Evolutionary conservation across 1,140 invertebrate genomes (phyloP), one percentile per base, ranked within the genome.

Genomic region (Drosophila quadrilineata): DNA sequence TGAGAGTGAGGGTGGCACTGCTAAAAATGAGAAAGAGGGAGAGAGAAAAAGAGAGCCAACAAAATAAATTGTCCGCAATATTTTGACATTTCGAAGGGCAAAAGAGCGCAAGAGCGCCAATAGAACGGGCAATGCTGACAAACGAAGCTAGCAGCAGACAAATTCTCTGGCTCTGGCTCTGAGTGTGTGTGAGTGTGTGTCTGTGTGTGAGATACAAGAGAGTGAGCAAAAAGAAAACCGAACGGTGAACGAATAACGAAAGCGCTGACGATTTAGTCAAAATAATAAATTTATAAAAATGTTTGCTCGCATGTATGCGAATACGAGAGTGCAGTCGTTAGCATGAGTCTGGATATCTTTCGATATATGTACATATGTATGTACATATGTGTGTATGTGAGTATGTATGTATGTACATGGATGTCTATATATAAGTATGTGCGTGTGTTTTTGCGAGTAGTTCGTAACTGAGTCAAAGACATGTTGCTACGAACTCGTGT

Each of bases 61-160:
- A 41, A 35, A 43, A 43, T 33, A 31, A 53, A 57, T 77, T 73
- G 74, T 74, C 65, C 72, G 79, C 73, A 84, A 74, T 77, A 84
- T 85, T 84, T 84, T 84, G 77, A 84, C 77, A 82, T 84, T 82
- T 77, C 73, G 73, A 82, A 82, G 77, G 77, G 79, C 79, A 82
- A 85, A 76, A 76, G 69, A 76, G 68, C 62, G 40, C 21, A 9
- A 24, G 40, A 45, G 33, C 12, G 14, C 5, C 31, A 33, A 12
- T 12, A 12, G 31, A 33, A 10, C 6, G 12, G 5, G 33, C 12
- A 5, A 35, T 2, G 16, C 10, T 16, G 3, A 35, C 12, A 9
- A 6, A 35, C 1, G 12, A 14, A 35, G 12, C n/a, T n/a, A 35
- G 35, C 10, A 14, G 26, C 14, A 50, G 3, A n/a, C n/a, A n/a